Percentiles rank a stretch among this genome's conserved stretches.
Conservation (phyloP, 2,113 vertebrate genomes). For the Panurus biarmicus region DNA sequence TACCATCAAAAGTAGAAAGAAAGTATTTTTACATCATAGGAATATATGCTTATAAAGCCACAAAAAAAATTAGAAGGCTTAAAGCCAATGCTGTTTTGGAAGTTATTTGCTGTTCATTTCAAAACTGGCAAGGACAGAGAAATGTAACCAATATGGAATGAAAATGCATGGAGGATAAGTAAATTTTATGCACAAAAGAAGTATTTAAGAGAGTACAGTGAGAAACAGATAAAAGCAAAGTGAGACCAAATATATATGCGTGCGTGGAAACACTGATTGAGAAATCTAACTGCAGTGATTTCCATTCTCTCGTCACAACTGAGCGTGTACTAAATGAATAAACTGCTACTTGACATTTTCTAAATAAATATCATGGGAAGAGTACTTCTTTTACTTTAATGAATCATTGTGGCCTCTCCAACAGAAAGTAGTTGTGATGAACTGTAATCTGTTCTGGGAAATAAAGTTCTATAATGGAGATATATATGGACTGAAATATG, state of each 20-base stretch:
- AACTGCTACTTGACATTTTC: constrained; percentile 57
- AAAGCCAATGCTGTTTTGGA: not conserved
- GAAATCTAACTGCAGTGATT: constrained; percentile 26
- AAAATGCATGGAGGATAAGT: not conserved
- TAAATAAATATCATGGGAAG: constrained; percentile 37
- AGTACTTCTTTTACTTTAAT: constrained; percentile 50
- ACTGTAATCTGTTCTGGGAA: not conserved
- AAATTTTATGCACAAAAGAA: not conserved
- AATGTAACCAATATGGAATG: not conserved
- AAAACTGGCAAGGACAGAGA: not conserved
- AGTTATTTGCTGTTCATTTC: not conserved
- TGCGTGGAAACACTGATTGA: not conserved
- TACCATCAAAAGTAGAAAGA: not conserved
- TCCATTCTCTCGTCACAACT: constrained; percentile 9
- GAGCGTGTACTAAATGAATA: constrained; percentile 4
- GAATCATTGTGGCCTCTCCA: constrained; percentile 43
- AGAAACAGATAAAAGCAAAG: constrained; percentile 15
- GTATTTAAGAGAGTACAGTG: not conserved
- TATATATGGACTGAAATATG: constrained; percentile 13
- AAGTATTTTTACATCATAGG: not conserved
- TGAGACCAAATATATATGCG: not conserved
- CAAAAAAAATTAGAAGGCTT: not conserved
- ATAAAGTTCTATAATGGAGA: constrained; percentile 2
- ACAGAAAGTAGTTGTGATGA: constrained; percentile 30
- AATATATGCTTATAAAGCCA: not conserved